Evolutionary conservation across 1,140 invertebrate species (phyloP).

Genomic region (Cherax destructor): DNA sequence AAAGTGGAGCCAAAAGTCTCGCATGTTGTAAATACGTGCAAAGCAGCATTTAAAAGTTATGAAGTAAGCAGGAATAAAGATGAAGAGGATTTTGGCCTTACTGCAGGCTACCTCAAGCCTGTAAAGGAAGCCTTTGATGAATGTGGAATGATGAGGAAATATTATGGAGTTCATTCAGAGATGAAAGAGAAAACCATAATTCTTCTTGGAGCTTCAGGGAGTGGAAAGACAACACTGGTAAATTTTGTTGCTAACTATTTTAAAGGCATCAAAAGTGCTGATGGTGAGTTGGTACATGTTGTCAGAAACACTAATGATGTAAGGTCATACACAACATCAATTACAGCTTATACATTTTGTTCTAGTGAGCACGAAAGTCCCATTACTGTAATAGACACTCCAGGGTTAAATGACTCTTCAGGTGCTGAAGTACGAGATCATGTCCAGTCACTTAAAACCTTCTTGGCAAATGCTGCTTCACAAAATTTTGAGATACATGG

Average conservation of each 20-base stretch:
- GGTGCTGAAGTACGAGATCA: constrained; percentile 47
- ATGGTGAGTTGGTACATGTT: constrained; percentile 13
- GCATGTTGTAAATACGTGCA: background rate
- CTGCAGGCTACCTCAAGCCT: background rate
- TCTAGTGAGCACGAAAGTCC: background rate
- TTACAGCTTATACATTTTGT: constrained; percentile 46
- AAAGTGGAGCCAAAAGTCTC: background rate
- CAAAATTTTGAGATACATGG: constrained; percentile 38
- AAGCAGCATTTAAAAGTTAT: background rate
- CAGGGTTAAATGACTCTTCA: constrained; percentile 48
- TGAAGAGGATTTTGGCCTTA: background rate
- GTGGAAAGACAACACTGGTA: constrained; percentile 49
- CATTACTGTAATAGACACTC: constrained; percentile 44
- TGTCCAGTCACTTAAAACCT: constrained; percentile 47
- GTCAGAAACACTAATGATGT: constrained; percentile 3
- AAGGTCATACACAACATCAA: constrained; percentile 1
- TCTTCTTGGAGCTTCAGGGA: constrained; percentile 40
- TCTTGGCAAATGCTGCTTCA: constrained; percentile 40
- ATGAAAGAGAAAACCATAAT: constrained; percentile 20
- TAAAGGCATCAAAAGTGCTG: constrained; percentile 10
- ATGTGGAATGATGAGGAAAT: constrained; percentile 45
- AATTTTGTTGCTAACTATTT: constrained; percentile 49
- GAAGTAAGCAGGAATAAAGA: background rate
- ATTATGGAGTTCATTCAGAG: constrained; percentile 21
- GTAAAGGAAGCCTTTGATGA: background rate